These are phyloP conservation scores for Ophraella communa DNA, from an alignment of 2,888 invertebrate genomes.

Conservation along the genomic window DNA sequence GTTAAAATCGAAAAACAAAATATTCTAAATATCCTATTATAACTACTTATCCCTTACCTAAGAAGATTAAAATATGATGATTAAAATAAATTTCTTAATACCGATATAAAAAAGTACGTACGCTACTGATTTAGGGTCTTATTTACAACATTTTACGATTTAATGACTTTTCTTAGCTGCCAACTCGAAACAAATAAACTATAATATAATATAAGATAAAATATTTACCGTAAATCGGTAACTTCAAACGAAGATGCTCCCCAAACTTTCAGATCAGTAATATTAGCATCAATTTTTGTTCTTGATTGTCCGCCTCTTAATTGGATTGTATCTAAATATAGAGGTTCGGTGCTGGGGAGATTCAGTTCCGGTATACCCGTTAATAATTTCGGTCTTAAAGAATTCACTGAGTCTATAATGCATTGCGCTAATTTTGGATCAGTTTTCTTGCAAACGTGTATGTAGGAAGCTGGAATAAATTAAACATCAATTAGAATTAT, in stretches of 20 bases:
- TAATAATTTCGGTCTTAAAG: constrained; percentile 52
- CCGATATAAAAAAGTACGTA: too few relatives aligned
- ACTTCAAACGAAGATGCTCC: constrained; percentile 69
- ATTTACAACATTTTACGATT: too few relatives aligned
- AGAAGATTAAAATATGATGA: too few relatives aligned
- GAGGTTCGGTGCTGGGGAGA: constrained; percentile 64
- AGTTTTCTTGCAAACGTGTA: constrained; percentile 52
- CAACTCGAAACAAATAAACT: too few relatives aligned
- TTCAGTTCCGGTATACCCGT: constrained; percentile 63
- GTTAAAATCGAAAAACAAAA: too few relatives aligned
- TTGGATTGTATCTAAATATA: constrained; percentile 51
- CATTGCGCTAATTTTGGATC: constrained; percentile 55
- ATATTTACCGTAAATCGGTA: constrained; percentile 63
- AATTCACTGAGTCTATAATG: constrained; percentile 55
- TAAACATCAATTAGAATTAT: background rate
- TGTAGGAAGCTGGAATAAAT: constrained; percentile 52
- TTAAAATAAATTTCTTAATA: too few relatives aligned
- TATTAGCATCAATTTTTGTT: constrained; percentile 64
- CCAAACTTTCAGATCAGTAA: constrained; percentile 67
- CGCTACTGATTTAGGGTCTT: too few relatives aligned
- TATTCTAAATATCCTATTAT: too few relatives aligned
- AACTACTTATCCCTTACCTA: too few relatives aligned
- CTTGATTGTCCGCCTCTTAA: constrained; percentile 52
- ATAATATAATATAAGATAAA: background rate
- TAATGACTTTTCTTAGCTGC: too few relatives aligned